A percentile compares a stretch with the other conserved stretches of the same genome.
Conservation (phyloP, 2,797 vertebrate species). For the Molothrus aeneus region DNA sequence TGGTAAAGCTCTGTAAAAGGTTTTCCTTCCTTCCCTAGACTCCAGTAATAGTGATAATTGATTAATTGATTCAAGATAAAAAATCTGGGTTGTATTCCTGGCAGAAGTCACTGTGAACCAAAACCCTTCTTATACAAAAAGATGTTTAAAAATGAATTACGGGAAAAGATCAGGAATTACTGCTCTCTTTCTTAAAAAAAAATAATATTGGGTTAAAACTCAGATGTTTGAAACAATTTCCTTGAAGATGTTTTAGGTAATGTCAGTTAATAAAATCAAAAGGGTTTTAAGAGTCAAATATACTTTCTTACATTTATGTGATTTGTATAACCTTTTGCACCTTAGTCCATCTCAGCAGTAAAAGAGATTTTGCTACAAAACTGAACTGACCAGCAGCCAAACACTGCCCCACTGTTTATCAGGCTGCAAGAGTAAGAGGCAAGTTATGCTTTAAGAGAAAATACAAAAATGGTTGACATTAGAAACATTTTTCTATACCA, state of each 20-base stretch:
- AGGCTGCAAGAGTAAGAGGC: background rate
- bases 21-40: background rate
- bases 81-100: background rate
- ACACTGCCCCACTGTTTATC: background rate
- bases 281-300: slow-evolving; percentile 21
- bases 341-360: background rate
- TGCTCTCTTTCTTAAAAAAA: background rate
- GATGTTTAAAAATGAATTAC: background rate
- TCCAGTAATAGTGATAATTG: background rate
- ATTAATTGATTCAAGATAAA: slow-evolving; percentile 22
- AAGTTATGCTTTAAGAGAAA: background rate
- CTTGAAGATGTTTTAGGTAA: background rate
- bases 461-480: background rate
- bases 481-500: background rate
- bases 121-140: background rate
- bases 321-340: slow-evolving; percentile 12
- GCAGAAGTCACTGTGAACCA: background rate
- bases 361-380: background rate
- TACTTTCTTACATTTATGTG: background rate
- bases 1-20: background rate
- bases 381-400: background rate
- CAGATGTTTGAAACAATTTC: background rate
- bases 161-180: background rate
- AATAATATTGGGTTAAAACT: background rate
- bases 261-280: slow-evolving; percentile 25